Evolutionary conservation across 2,888 invertebrate genomes (phyloP).

Genomic region (Harpalus rubripes): DNA sequence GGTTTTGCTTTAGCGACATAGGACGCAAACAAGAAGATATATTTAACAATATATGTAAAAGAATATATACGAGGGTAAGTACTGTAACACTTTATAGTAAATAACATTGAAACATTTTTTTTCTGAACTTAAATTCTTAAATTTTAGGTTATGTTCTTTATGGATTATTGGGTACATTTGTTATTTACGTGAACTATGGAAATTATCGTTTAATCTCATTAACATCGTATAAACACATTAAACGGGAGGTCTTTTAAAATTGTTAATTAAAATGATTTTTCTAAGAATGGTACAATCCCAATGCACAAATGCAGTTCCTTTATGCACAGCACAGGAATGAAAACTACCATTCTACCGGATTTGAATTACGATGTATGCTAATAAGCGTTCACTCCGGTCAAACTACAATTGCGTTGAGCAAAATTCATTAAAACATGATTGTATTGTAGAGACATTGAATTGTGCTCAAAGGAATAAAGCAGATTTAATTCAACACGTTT

Average conservation of each 20-base stretch:
- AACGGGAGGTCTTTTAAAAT: too few species aligned
- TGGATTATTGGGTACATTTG: too few species aligned
- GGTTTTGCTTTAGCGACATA: too few species aligned
- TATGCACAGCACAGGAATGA: neutral
- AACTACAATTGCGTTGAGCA: neutral
- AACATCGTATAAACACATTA: neutral
- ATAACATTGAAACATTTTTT: too few species aligned
- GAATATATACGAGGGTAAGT: too few species aligned
- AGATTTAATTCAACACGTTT: slow-evolving; percentile 51
- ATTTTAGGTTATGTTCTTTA: too few species aligned
- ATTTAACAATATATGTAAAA: too few species aligned
- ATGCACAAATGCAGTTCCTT: neutral
- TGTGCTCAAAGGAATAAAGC: slow-evolving; percentile 32
- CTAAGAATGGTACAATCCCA: neutral
- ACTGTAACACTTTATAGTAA: too few species aligned
- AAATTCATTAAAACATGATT: slow-evolving; percentile 30
- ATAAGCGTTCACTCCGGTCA: neutral
- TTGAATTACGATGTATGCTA: neutral
- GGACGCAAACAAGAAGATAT: too few species aligned
- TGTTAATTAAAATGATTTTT: neutral
- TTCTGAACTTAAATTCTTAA: too few species aligned
- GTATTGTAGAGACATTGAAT: slow-evolving; percentile 28
- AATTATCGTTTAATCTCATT: neutral
- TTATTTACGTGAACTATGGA: too few species aligned
- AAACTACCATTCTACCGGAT: neutral